Evolutionary conservation across 2,797 vertebrate species (phyloP), one percentile per base, ranked within the genome.

Genomic region (Apogon hyalosoma): DNA sequence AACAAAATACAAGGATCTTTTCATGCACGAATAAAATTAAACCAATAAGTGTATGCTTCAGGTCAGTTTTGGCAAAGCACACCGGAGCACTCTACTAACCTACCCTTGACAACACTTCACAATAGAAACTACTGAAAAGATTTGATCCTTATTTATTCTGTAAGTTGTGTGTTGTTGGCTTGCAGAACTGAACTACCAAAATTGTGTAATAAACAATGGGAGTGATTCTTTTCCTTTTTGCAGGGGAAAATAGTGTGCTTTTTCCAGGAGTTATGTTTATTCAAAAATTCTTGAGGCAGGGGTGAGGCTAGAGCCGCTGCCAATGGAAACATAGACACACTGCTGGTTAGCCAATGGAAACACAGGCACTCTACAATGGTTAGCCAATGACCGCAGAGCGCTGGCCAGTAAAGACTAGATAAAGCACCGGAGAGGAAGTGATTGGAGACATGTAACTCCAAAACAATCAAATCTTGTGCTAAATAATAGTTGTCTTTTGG

Each of bases 231-330:
- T 89, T 89, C 55, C 63, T 79, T 56, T 80, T 76, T 75, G 73
- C 77, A 28, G 73, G 80, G 79, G 85, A 88, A 85, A 91, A 87
- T 69, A 58, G 75, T 49, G 65, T 16, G 42, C 79, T 87, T 90
- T 90, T 91, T 93, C 92, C 90, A 90, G 79, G 67, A 87, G 78
- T 89, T 88, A 61, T 90, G 92, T 93, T 94, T 93, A 92, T 86
- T 83, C 86, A 87, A 80, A 87, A 90, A 91, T 91, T 91, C 86
- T 88, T 89, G 84, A 85, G 87, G 90, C 87, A 82, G 84, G 88
- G 83, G 81, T 83, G 89, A 93, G 82, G 83, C 62, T 38, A 62
- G 60, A 64, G 55, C 65, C 62, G 48, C 77, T 87, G 93, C 93
- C 93, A 94, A 88, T 87, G 90, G 87, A 93, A 93, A 94, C 88